Evolutionary conservation across 2,797 vertebrate genomes (phyloP), one percentile per base, ranked within the genome.

Genomic region (Bradypodion ventrale): DNA sequence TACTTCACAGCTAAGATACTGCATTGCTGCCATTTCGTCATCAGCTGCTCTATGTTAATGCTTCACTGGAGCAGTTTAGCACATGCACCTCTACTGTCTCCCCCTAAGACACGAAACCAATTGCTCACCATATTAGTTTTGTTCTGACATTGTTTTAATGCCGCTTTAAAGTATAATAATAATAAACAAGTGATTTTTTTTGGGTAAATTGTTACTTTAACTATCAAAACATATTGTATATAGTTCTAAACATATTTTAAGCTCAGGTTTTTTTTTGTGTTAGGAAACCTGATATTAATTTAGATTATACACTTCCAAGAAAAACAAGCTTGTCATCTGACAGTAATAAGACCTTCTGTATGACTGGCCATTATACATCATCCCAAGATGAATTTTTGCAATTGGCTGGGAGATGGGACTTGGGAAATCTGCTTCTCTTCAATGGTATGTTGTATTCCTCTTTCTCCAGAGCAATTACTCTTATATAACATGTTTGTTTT

Each of bases 341-440:
- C 90, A 98, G 96, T 94, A 99, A 98, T 95, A 99, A 98, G 95
- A 98, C 98, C 5, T 98, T 98, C 94, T 99, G 98, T 92, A 97
- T 99, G 98, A 90, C 99, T 90, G 99, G 98, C 80, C 97, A 99
- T 91, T 97, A 95, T 86, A 76, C 90, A 0, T 93, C 96, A 1
- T 92, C 96, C 23, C 96, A 96, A 89, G 98, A 98, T 93, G 98
- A 99, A 46, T 76, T 90, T 69, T 80, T 95, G 82, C 96, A 93
- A 42, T 94, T 96, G 78, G 86, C 93, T 75, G 95, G 95, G 77
- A 90, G 91, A 92, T 98, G 98, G 97, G 94, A 96, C 91, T 95
- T 99, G 94, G 99, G 99, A 93, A 98, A 97, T 74, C 95, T 99
- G 83, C 97, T 99, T 59, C 97, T 99, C 27, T 99, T 99, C 91